Base-by-base conservation (phyloP, 2,113 vertebrate genomes). In the Merops nubicus region DNA sequence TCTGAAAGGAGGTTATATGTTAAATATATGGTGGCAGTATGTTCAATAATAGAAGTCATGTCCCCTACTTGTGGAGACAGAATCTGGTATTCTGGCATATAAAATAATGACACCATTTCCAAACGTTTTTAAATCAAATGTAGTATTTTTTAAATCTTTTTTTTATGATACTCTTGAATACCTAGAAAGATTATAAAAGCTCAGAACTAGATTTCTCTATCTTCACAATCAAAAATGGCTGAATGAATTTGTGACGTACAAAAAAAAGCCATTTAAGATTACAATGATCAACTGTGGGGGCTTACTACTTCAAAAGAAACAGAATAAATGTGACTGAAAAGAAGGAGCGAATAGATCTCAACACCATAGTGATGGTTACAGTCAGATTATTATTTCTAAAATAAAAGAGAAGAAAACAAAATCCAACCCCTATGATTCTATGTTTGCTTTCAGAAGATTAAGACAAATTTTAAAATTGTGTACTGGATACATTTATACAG, bases 1-100 rank as follows among this genome's bases (percentile, higher is more conserved):
- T 89, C 77, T 93, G 87, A 95, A 89, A 84, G n/a, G n/a, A 94
- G 84, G 85, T 91, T 95, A 91, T 88, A 29, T 94, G 88, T 91
- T 97, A 96, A 96, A 89, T 91, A 92, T 75, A 96, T 81, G 51
- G 60, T 89, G 85, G 83, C 72, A 76, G 17, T 67, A 79, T 89
- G 70, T 80, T 94, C 90, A 91, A 60, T 93, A 92, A 85, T 40
- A 75, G 57, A 96, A 92, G 73, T 77, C 90, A 94, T 93, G 47
- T 68, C 56, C 31, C 25, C 74, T 76, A 79, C 81, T 69, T 72
- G 47, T 40, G 29, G 40, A 96, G 60, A 29, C 25, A 95, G 86
- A 89, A 84, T 93, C 36, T 78, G 23, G 22, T 89, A 95, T 91
- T 91, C 42, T 88, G 74, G 63, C 79, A 72, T 33, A 89, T 62